These are phyloP conservation scores for Podotricha telesiphe DNA, from an alignment of 2,888 invertebrate species.

Conservation along the genomic window DNA sequence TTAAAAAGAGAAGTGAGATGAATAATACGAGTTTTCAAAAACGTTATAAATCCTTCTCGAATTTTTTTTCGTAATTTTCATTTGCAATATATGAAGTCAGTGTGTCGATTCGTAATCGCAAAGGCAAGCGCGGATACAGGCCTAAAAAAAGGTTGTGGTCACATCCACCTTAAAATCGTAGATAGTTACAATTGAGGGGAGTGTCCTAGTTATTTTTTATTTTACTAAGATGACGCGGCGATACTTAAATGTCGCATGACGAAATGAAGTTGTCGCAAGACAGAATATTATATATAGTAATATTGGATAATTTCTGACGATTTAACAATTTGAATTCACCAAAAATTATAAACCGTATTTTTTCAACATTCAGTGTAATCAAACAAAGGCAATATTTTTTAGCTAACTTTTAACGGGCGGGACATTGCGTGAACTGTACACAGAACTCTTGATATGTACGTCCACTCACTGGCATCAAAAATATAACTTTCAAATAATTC, in stretches of 20 bases:
- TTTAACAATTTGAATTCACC: background rate
- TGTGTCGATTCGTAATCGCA: background rate
- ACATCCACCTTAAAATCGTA: too few relatives aligned
- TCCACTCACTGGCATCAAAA: background rate
- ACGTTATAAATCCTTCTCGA: too few relatives aligned
- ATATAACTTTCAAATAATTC: background rate
- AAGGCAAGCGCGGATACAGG: too few relatives aligned
- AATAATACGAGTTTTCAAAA: too few relatives aligned
- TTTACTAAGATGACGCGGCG: too few relatives aligned
- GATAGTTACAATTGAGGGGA: too few relatives aligned
- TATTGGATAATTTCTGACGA: background rate
- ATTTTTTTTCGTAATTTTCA: background rate
- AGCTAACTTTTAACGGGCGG: conserved; percentile 2
- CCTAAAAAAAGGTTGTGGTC: too few relatives aligned
- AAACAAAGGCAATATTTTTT: conserved; percentile 4
- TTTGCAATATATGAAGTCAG: conserved; percentile 2
- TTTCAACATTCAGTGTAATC: background rate
- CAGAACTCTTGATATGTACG: background rate
- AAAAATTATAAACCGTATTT: background rate
- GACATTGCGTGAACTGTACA: conserved; percentile 9
- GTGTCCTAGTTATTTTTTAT: too few relatives aligned
- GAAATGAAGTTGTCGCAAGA: too few relatives aligned
- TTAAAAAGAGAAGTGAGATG: too few relatives aligned
- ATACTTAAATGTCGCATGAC: too few relatives aligned
- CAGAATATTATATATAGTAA: too few relatives aligned